Base-by-base conservation (phyloP, 2,113 vertebrate species). In the Dromiciops gliroides region DNA sequence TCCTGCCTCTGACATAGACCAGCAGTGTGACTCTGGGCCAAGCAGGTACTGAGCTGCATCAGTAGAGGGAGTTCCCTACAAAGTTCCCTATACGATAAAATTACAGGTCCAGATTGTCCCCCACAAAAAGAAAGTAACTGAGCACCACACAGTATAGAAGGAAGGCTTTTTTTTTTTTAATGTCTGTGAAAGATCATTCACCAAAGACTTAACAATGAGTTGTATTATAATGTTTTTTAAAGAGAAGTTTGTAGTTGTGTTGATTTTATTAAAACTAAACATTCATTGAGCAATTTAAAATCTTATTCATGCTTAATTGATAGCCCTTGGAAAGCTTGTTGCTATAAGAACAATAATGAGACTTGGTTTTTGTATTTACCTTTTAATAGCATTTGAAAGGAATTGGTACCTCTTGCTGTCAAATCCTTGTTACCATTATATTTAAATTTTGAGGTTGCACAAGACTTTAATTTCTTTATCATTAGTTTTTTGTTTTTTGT, bases 171-270 rank as follows among this genome's bases (percentile, higher is more conserved):
- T n/a, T n/a, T n/a, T n/a, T n/a, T n/a, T n/a, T n/a, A n/a, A 92
- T 7, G 22, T 56, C 37, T n/a, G 9, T 91, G 47, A 60, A 60
- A 92, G 50, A 90, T 75, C 48, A 50, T 4, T 93, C 49, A 94
- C 50, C 89, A 51, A 94, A 95, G 92, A 90, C 3, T 50, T 93
- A 92, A 28, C 51, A 37, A 95, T 92, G 48, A 47, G 92, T 94
- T 93, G 1, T 50, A 94, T 95, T 83, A 67, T 92, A 90, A 88
- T 90, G n/a, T 14, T 94, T 31, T 52, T 52, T 93, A 49, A 51
- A 52, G 48, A 91, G 91, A 22, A 67, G 48, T 37, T 53, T 89
- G 92, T 24, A 51, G 11, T 91, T 88, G 89, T 92, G 47, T 90
- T 91, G 49, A 91, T 51, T 90, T 94, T 23, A 23, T 51, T 51